phyloP scores from a whole-genome alignment of 2,113 vertebrate species.

The Istiophorus platypterus region DNA sequence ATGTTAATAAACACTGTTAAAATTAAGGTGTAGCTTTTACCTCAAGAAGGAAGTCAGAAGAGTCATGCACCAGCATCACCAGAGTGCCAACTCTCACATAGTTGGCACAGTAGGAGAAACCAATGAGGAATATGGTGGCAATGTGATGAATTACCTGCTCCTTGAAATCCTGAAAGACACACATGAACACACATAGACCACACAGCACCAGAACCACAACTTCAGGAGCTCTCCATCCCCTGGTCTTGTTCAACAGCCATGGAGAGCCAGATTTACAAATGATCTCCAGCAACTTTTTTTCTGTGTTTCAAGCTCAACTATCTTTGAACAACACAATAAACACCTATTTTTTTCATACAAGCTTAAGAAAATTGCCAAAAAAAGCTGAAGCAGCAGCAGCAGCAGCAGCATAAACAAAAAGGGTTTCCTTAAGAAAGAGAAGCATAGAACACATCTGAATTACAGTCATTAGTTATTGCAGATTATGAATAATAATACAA shows the following conservation, averaged over 20 bases:
- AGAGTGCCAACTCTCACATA: conserved; percentile 90
- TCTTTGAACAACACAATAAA: conserved; percentile 12
- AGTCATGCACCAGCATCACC: conserved; percentile 92
- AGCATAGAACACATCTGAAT: not conserved
- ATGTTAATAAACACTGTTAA: not conserved
- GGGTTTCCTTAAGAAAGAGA: not conserved
- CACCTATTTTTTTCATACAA: not conserved
- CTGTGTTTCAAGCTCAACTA: not conserved
- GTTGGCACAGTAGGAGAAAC: conserved; percentile 93
- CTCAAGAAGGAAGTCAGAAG: conserved; percentile 91
- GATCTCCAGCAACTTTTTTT: conserved; percentile 15
- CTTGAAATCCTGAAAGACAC: conserved; percentile 88
- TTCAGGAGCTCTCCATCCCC: conserved; percentile 25
- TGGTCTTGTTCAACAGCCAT: conserved; percentile 16
- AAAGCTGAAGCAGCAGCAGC: not conserved
- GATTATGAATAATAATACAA: not conserved
- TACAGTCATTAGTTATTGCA: not conserved
- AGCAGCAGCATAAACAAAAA: not conserved
- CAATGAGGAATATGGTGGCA: conserved; percentile 89
- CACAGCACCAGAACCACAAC: conserved; percentile 12
- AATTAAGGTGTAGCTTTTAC: conserved; percentile 55
- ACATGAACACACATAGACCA: conserved; percentile 35
- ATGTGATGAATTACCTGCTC: conserved; percentile 93
- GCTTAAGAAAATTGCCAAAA: not conserved
- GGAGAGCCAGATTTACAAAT: conserved; percentile 12